These are phyloP conservation scores for Hydrochoerus hydrochaeris DNA, from an alignment of 2,113 vertebrate species.

Conservation along the genomic window DNA sequence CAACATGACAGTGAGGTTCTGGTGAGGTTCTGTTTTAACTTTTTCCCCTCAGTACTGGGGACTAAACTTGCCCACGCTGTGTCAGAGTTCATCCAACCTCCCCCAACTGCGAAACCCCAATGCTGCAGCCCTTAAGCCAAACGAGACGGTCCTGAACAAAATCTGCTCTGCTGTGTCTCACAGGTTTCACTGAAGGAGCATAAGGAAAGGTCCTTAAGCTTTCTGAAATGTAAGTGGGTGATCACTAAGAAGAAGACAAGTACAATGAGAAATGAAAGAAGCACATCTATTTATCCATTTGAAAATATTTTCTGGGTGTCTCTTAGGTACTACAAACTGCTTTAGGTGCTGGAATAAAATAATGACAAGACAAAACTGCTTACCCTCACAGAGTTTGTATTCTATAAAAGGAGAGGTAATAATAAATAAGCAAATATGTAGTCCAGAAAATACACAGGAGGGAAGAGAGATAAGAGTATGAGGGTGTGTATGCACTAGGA, in stretches of 20 bases:
- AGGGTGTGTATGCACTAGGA: background rate
- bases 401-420: slow-evolving; percentile 1
- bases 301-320: background rate
- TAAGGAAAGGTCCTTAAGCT: background rate
- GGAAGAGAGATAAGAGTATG: background rate
- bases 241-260: background rate
- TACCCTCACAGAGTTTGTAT: background rate
- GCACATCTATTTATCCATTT: background rate
- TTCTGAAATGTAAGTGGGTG: background rate
- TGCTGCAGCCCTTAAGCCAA: background rate
- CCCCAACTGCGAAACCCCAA: background rate
- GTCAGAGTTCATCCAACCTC: background rate
- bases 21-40: background rate
- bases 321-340: background rate
- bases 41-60: background rate
- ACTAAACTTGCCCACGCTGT: background rate
- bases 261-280: background rate
- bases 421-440: slow-evolving; percentile 16
- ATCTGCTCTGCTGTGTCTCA: background rate
- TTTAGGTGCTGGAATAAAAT: background rate
- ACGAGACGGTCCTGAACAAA: background rate
- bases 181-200: background rate
- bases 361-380: background rate
- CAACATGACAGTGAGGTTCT: background rate
- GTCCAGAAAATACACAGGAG: background rate